Conservation (phyloP, 1,140 invertebrate species). For the Dryas iulia region DNA sequence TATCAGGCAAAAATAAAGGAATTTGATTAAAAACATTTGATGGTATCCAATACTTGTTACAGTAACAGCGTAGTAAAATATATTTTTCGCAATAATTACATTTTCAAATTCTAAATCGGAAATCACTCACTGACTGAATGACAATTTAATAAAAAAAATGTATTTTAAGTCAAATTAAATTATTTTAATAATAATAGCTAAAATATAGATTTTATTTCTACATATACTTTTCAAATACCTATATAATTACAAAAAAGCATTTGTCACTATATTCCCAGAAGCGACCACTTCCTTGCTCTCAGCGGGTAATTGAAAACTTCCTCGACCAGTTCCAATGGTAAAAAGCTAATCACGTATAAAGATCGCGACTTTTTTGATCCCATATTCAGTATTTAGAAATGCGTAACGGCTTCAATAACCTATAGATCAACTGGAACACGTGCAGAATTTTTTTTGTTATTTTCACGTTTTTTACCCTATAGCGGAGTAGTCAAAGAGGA, state of each 20-base stretch:
- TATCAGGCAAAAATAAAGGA: too few relatives aligned
- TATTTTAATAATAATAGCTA: too few relatives aligned
- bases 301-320: conserved; percentile 29
- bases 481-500: too few relatives aligned
- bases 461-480: too few relatives aligned
- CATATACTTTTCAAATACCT: background rate
- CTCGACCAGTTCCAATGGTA: conserved; percentile 16
- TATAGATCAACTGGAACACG: conserved; percentile 13
- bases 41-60: background rate
- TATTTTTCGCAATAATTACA: too few relatives aligned
- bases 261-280: conserved; percentile 4
- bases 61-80: background rate
- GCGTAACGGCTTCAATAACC: conserved; percentile 32
- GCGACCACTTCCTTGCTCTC: background rate
- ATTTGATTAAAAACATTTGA: too few relatives aligned
- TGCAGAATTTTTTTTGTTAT: too few relatives aligned
- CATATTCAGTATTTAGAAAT: conserved; percentile 41
- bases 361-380: conserved; percentile 34
- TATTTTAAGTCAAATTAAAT: too few relatives aligned
- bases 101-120: too few relatives aligned
- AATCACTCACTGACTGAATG: too few relatives aligned
- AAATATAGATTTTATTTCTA: too few relatives aligned
- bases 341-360: conserved; percentile 26
- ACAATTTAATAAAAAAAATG: too few relatives aligned
- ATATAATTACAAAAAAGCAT: conserved; percentile 4